Evolutionary conservation across 1,140 invertebrate species (phyloP), one percentile per base, ranked within the genome.

Genomic region (Reticulitermes speratus): DNA sequence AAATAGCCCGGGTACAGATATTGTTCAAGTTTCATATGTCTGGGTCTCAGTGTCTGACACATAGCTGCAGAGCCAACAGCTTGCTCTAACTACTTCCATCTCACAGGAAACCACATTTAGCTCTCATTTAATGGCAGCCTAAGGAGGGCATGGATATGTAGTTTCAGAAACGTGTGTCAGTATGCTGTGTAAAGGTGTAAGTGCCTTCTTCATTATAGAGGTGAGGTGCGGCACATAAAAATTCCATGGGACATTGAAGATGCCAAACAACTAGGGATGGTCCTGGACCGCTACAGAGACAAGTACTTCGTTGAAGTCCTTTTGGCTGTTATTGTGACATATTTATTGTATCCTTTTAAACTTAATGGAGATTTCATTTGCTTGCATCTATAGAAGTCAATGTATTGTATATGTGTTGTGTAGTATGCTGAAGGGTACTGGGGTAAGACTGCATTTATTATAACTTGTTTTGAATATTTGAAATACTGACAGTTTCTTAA

Each of bases 261-360:
- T 93, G 98, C 98, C 12, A 99, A 99, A 92, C 94, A 96, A 89
- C 91, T 99, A 84, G 99, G 98, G 87, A 94, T 94, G 90, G 95
- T 99, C 65, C 92, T 99, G 88, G 96, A 96, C 90, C 92, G 94
- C 88, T 99, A 99, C 90, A 99, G 98, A 92, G 97, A 98, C 86
- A 95, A 96, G 89, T 98, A 99, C 92, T 99, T 96, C 90, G 94
- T 95, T 89, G 95, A 98, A 94, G 98, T 99, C 84, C 92, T 99
- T 88, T 92, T 94, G 84, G 97, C 96, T 88, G 95, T 99, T 87
- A 96, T 98, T 89, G 92, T 97, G 86, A 95, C 96, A n/a, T 99
- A 99, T 91, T 97, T 99, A 91, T 99, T 99, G 97, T 99, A 98
- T 98, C 97, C 97, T 98, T 97, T 96, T 90, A 75, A 8, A 87